A percentile compares a stretch with the other conserved stretches of the same genome.
Conservation (phyloP, 2,797 vertebrate genomes). For the Synanceia verrucosa region DNA sequence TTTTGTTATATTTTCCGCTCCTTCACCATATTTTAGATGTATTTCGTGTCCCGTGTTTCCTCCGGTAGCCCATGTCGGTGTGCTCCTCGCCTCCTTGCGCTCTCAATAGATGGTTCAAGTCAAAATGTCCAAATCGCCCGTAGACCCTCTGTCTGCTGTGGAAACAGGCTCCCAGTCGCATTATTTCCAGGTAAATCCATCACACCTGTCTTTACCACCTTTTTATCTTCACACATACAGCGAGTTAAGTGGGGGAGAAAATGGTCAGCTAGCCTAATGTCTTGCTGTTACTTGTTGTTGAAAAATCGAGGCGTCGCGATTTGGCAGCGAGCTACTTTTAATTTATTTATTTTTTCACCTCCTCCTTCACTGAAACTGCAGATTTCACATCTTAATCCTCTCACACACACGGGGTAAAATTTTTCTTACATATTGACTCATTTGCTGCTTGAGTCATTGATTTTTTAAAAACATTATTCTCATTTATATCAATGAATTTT, state of each 20-base stretch:
- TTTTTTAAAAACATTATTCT: too few species aligned
- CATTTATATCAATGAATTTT: conserved; percentile 35
- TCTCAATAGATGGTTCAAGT: conserved; percentile 85
- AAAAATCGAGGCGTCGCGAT: conserved; percentile 58
- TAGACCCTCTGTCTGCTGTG: conserved; percentile 82
- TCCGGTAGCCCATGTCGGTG: conserved; percentile 73
- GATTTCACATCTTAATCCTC: conserved; percentile 16
- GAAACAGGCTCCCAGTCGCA: conserved; percentile 83
- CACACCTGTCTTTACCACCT: conserved; percentile 6
- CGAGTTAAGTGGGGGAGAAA: not conserved
- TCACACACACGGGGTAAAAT: not conserved
- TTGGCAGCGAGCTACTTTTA: conserved; percentile 58
- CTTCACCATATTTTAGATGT: conserved; percentile 62
- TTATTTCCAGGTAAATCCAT: conserved; percentile 84
- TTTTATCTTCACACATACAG: not conserved
- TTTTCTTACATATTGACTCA: not conserved
- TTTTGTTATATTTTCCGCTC: conserved; percentile 4
- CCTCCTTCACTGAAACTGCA: conserved; percentile 54
- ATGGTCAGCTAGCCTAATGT: conserved; percentile 14
- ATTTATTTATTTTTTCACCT: conserved; percentile 2
- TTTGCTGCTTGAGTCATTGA: conserved; percentile 16
- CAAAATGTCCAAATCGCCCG: conserved; percentile 86
- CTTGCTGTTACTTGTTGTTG: conserved; percentile 77
- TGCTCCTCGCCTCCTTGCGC: conserved; percentile 76
- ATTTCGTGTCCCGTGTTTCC: conserved; percentile 63